Evolutionary conservation across 2,888 invertebrate genomes (phyloP), one percentile per base, ranked within the genome.

Genomic region (Polyommatus icarus): DNA sequence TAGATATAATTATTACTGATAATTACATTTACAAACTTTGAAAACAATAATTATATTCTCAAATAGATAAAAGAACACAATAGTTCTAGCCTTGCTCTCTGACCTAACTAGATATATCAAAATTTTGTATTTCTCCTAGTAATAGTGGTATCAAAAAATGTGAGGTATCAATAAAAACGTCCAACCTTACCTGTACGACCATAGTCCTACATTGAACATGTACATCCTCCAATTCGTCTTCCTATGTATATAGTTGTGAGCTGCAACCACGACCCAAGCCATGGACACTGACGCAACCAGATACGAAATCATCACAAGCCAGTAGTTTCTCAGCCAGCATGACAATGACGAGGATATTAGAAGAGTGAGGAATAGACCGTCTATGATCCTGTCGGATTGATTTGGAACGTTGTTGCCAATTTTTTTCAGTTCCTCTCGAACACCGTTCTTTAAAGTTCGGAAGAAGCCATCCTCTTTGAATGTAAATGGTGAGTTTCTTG

Each of bases 161-260:
- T 54, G 54, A 18, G 54, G 4, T 1, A 54, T 46, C 18, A 50
- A 50, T 50, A 36, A 36, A 12, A 10, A 15, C 54, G 54, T 54
- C 18, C 18, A 18, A 54, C 18, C 1, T 71, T 75, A 95, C 95
- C 95, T 95, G 61, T 96, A 95, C 0, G 96, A 95, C 94, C 97
- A 92, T 78, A 96, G 84, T n/a, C 95, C 94, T 61, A 98, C 88
- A 82, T 97, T 96, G 83, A 97, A 97, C 76, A 96, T 95, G 83
- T 96, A 96, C 97, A 97, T 97, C 79, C 97, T 95, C 95, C 97
- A 97, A 84, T 96, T 97, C 81, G 97, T 96, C 81, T 92, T 95
- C 84, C 95, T 95, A 86, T 98, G 98, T 81, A 97, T 95, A 85
- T 96, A 98, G 85, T 98, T 98, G 85, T 98, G 98, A 0, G 96